Evolutionary conservation across 2,113 vertebrate species (phyloP).

Genomic region (Apistogramma diplotaenia): DNA sequence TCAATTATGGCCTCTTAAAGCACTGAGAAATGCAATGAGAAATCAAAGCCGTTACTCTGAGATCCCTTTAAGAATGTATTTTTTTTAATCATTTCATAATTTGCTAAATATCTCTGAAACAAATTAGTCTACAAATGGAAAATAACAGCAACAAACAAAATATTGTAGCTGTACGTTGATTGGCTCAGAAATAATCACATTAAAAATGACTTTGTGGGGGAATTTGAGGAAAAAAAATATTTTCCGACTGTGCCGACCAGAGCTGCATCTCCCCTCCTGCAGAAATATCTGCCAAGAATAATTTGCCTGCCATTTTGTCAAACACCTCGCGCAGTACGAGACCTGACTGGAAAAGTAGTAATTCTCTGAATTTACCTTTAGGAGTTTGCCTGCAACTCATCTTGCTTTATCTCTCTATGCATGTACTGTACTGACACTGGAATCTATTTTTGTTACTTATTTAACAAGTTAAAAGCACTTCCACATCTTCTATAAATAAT

Average conservation of each 20-base stretch:
- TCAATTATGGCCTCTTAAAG: background rate
- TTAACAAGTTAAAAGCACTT: background rate
- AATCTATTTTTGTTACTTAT: background rate
- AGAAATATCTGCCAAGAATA: slow-evolving; percentile 27
- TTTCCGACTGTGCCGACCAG: background rate
- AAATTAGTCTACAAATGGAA: background rate
- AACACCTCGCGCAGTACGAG: background rate
- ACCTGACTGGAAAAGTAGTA: background rate
- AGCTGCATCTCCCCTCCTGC: background rate
- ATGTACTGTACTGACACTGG: background rate
- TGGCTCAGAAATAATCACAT: background rate
- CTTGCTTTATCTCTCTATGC: background rate
- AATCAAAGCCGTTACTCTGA: background rate
- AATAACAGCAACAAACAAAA: background rate
- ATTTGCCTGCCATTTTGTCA: slow-evolving; percentile 38
- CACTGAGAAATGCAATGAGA: background rate
- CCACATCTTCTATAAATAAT: background rate
- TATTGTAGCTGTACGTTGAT: background rate
- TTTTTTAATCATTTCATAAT: background rate
- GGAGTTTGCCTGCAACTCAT: background rate
- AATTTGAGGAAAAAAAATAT: background rate
- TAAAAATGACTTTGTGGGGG: background rate
- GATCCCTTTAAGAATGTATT: background rate
- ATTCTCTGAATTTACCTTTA: background rate
- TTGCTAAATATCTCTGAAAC: background rate